These are phyloP conservation scores for Austrolebias charrua DNA, from an alignment of 2,797 vertebrate species.

Conservation along the genomic window DNA sequence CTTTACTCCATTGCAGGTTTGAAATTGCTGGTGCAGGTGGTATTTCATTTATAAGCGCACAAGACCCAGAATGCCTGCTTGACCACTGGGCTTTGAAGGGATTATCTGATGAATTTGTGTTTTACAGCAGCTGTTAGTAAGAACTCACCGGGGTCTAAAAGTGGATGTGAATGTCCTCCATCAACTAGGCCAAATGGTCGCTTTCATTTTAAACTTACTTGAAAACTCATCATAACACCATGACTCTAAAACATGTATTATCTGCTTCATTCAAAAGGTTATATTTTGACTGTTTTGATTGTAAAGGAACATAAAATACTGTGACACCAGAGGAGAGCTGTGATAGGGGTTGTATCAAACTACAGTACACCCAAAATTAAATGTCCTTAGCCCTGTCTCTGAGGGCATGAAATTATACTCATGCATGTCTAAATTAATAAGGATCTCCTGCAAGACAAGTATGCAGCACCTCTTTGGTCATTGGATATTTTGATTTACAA, in stretches of 20 bases:
- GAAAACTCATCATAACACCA: slow-evolving; percentile 12
- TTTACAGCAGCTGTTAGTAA: slow-evolving; percentile 87
- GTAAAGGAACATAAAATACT: slow-evolving; percentile 23
- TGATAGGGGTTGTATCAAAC: slow-evolving; percentile 50
- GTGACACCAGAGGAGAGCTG: slow-evolving; percentile 7
- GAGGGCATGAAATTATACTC: slow-evolving; percentile 52
- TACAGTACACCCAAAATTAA: slow-evolving; percentile 74
- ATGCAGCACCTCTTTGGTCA: slow-evolving; percentile 66
- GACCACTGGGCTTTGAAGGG: slow-evolving; percentile 82
- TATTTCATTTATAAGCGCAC: slow-evolving; percentile 82
- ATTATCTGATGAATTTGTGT: slow-evolving; percentile 86
- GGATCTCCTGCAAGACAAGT: slow-evolving; percentile 62
- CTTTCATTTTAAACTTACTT: slow-evolving; percentile 64
- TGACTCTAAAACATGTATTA: background rate
- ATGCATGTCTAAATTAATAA: slow-evolving; percentile 57
- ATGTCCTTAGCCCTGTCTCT: slow-evolving; percentile 62
- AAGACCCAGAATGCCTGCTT: slow-evolving; percentile 83
- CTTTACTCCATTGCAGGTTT: slow-evolving; percentile 70
- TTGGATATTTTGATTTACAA: slow-evolving; percentile 71
- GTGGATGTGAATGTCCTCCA: slow-evolving; percentile 68
- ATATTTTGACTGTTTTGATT: slow-evolving; percentile 19
- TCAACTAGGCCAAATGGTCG: slow-evolving; percentile 53
- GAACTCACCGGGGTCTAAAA: slow-evolving; percentile 87
- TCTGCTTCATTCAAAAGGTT: slow-evolving; percentile 9
- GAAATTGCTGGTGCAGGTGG: slow-evolving; percentile 73